A percentile compares a stretch with the other conserved stretches of the same genome.
phyloP scores from a whole-genome alignment of 2,113 vertebrate species.

The Oxygymnocypris stewartii region DNA sequence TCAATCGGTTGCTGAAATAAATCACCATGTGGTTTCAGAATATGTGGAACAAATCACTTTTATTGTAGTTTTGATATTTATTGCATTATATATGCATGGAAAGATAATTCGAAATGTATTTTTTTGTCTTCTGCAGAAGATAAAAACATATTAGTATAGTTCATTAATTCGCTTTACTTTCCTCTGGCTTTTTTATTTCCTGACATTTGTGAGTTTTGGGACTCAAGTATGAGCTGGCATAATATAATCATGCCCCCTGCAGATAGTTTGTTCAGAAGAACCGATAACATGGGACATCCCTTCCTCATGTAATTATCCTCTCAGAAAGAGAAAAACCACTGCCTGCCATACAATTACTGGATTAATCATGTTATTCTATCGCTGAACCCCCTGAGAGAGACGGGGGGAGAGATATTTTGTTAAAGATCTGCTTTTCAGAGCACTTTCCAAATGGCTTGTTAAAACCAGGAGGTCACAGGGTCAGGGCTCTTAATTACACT shows the following conservation, averaged over 20 bases:
- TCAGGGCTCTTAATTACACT: slow-evolving; percentile 96
- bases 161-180: not conserved
- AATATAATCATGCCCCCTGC: slow-evolving; percentile 38
- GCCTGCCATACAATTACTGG: slow-evolving; percentile 88
- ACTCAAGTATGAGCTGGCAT: not conserved
- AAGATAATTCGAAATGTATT: not conserved
- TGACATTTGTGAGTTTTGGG: slow-evolving; percentile 8
- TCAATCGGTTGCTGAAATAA: not conserved
- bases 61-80: not conserved
- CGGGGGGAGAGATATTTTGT: slow-evolving; percentile 78
- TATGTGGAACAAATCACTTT: not conserved
- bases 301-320: slow-evolving; percentile 81
- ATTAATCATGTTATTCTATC: slow-evolving; percentile 95
- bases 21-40: not conserved
- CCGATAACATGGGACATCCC: slow-evolving; percentile 68
- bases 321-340: slow-evolving; percentile 83
- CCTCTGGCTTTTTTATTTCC: not conserved
- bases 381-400: slow-evolving; percentile 69
- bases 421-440: slow-evolving; percentile 83
- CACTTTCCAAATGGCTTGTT: slow-evolving; percentile 87
- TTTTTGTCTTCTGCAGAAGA: not conserved
- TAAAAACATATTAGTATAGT: too few relatives aligned
- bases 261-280: slow-evolving; percentile 63
- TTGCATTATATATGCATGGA: not conserved
- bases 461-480: slow-evolving; percentile 84